phyloP scores from a whole-genome alignment of 1,140 invertebrate genomes.

The Oscheius sp. region DNA sequence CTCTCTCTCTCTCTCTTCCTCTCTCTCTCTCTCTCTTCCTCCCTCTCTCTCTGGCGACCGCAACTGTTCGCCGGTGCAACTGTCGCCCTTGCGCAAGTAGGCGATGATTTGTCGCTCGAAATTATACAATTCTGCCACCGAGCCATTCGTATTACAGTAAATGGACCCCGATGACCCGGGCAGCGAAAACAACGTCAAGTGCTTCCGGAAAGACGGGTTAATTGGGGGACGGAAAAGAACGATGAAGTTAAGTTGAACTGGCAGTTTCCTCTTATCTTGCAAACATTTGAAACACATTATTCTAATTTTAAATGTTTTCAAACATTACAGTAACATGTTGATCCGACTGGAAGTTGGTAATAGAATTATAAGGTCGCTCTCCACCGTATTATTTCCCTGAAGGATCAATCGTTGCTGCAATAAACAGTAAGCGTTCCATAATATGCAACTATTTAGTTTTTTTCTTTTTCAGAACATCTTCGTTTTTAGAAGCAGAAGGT shows the following conservation, averaged over 20 bases:
- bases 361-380: no score
- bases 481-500: background rate
- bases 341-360: no score
- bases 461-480: background rate
- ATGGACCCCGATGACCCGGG: background rate
- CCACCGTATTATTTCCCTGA: no score
- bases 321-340: no score
- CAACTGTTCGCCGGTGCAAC: background rate
- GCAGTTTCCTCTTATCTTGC: background rate
- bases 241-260: background rate
- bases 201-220: background rate
- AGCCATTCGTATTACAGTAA: conserved; percentile 5
- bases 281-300: background rate
- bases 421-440: no score
- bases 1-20: background rate
- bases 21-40: background rate
- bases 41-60: background rate
- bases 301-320: no score
- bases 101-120: conserved; percentile 9
- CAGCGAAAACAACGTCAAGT: background rate
- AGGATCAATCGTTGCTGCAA: no score
- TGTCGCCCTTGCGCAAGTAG: conserved; percentile 1
- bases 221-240: background rate
- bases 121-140: conserved; percentile 3
- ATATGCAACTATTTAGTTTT: no score